phyloP scores from a whole-genome alignment of 2,888 invertebrate species.

The Malthinus seriepunctatus region DNA sequence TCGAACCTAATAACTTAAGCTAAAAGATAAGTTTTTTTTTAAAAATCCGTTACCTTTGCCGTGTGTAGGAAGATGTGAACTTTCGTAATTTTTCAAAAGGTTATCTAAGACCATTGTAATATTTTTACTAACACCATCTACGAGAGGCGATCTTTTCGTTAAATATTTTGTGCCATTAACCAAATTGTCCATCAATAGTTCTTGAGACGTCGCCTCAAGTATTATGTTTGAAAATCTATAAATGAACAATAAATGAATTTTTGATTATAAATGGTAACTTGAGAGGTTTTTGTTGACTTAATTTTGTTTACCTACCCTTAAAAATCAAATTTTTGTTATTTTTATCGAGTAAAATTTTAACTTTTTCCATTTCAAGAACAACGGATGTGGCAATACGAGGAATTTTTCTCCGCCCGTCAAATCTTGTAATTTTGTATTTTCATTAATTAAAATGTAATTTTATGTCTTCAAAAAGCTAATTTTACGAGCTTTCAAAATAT shows the following conservation, averaged over 20 bases:
- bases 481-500: too few species aligned
- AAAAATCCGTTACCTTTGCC: slow-evolving; percentile 68
- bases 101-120: slow-evolving; percentile 85
- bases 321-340: neutral
- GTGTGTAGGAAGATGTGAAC: slow-evolving; percentile 86
- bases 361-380: too few species aligned
- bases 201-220: neutral
- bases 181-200: neutral
- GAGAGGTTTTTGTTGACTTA: neutral
- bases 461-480: too few species aligned
- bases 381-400: too few species aligned
- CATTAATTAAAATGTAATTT: too few species aligned
- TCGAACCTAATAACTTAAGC: neutral
- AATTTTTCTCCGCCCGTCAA: too few species aligned
- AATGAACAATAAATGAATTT: too few species aligned
- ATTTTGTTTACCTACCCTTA: neutral
- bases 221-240: too few species aligned
- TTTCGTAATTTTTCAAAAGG: slow-evolving; percentile 86
- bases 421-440: too few species aligned
- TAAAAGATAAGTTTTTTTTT: neutral
- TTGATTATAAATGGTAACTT: neutral
- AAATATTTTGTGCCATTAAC: slow-evolving; percentile 3
- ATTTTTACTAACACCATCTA: slow-evolving; percentile 76
- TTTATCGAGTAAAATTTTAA: neutral
- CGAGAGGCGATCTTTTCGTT: slow-evolving; percentile 56